Base-by-base conservation (phyloP, 2,888 invertebrate genomes). In the Achlya flavicornis region DNA sequence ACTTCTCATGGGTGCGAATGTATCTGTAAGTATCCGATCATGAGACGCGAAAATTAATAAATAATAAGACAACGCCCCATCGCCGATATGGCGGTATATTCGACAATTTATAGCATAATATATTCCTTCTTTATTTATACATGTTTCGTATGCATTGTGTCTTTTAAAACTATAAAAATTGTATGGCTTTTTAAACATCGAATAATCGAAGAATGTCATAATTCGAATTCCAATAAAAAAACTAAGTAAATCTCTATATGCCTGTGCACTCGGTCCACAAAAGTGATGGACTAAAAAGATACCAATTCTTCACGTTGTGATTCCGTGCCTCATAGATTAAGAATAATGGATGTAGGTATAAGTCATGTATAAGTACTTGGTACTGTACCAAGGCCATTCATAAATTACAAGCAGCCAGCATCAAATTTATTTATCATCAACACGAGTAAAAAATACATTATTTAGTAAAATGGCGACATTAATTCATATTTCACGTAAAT, bases 21-120 rank as follows among this genome's bases (percentile, higher is more conserved):
- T 75, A 77, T 83, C 71, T 83, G 88, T 86, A 86, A 85, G 83
- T 81, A 80, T 77, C 77, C 73, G 77, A 70, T 77, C 76, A 81
- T 79, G 79, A 83, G 83, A 84, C 79, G 85, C 82, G 79, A 87
- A 88, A 90, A 89, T 91, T 90, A 90, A 91, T 90, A 89, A 89
- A 90, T 88, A 86, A 87, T 83, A 79, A 76, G 66, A 60, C 33
- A 61, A 72, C 83, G 83, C 88, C 85, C 72, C 64, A 64, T 64
- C 43, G 64, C 69, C 66, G 66, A 66, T 62, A 73, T 61, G 58
- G 63, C 48, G 48, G 48, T 53, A n/a, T 46, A 53, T 19, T 16
- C 53, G 53, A 53, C 3, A 53, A 53, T 53, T 53, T 53, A 53
- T 53, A 53, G 53, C 19, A 19, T 19, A 19, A n/a, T 53, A 19